phyloP scores from a whole-genome alignment of 2,113 vertebrate species.

The Notothenia rossii region DNA sequence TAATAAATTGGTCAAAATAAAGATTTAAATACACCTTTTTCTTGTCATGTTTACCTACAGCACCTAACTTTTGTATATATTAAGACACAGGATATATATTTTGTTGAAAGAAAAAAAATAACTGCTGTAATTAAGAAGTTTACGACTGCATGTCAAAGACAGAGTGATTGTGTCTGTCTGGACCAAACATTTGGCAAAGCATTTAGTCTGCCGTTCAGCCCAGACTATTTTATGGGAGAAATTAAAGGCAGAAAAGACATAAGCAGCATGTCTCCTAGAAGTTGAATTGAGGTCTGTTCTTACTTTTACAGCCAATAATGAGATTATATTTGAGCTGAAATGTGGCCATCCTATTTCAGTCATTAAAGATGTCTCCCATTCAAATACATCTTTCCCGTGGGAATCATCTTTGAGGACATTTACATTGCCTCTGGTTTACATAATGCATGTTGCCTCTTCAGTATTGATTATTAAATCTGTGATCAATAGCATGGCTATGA shows the following conservation, averaged over 20 bases:
- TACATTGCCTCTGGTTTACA: slow-evolving; percentile 47
- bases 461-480: slow-evolving; percentile 59
- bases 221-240: slow-evolving; percentile 77
- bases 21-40: background rate
- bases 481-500: slow-evolving; percentile 22
- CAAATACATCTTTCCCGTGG: slow-evolving; percentile 52
- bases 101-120: background rate
- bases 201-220: slow-evolving; percentile 73
- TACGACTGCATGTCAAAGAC: slow-evolving; percentile 9
- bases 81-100: background rate
- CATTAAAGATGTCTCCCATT: slow-evolving; percentile 49
- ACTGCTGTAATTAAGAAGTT: background rate
- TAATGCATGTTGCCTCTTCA: slow-evolving; percentile 47
- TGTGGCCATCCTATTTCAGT: slow-evolving; percentile 51
- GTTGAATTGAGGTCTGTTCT: slow-evolving; percentile 71
- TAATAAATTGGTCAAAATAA: background rate
- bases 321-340: slow-evolving; percentile 74
- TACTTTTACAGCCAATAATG: slow-evolving; percentile 78
- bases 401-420: slow-evolving; percentile 56
- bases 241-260: slow-evolving; percentile 66
- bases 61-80: background rate
- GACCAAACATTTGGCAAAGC: slow-evolving; percentile 56
- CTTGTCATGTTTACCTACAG: background rate
- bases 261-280: slow-evolving; percentile 67
- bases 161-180: slow-evolving; percentile 40